Conservation (phyloP, 2,113 vertebrate genomes). For the Tragelaphus imberbis region DNA sequence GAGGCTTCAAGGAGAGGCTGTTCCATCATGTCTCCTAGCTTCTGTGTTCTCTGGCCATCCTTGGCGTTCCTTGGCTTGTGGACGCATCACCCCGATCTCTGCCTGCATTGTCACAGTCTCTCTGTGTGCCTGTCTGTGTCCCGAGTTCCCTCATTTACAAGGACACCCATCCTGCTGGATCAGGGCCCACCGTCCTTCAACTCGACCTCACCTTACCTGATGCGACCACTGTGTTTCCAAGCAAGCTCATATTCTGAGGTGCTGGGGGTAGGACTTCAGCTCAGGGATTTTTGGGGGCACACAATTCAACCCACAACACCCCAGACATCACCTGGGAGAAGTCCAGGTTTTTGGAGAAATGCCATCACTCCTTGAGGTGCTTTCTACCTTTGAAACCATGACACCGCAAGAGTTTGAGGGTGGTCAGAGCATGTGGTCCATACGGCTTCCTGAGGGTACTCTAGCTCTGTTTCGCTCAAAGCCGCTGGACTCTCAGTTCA, state of each 20-base stretch:
- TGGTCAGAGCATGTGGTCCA: rapidly evolving
- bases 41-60: background rate
- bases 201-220: background rate
- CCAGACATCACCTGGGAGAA: background rate
- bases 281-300: background rate
- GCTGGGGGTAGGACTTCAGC: too few relatives aligned
- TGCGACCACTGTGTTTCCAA: rapidly evolving
- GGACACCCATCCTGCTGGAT: background rate
- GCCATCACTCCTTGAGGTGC: rapidly evolving
- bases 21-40: background rate
- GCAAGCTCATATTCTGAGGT: background rate
- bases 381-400: background rate
- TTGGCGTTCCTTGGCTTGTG: background rate
- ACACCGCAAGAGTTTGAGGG: rapidly evolving
- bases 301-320: background rate
- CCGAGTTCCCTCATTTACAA: background rate
- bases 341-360: background rate
- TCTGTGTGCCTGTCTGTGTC: background rate
- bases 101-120: rapidly evolving
- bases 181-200: rapidly evolving
- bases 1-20: background rate
- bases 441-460: rapidly evolving
- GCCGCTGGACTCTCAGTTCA: background rate
- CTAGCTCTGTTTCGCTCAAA: background rate
- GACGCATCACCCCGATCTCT: background rate